These are phyloP conservation scores for Tragopan temminckii DNA, from an alignment of 2,797 vertebrate genomes.

Conservation along the genomic window DNA sequence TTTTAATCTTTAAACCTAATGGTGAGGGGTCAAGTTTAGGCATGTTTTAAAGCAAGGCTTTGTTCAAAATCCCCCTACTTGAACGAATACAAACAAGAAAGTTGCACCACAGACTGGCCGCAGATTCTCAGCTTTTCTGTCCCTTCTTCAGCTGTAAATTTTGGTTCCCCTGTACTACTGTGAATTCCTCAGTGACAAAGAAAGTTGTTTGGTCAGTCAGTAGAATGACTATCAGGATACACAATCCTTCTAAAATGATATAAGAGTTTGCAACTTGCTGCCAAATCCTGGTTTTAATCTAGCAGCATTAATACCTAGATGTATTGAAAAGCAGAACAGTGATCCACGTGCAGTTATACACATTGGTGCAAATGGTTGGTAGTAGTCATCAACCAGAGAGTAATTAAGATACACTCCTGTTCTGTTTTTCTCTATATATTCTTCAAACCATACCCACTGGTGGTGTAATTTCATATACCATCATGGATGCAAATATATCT, in stretches of 20 bases:
- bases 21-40: neutral
- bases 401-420: neutral
- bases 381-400: neutral
- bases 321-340: neutral
- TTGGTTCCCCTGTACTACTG: neutral
- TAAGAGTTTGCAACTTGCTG: neutral
- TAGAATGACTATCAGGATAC: neutral
- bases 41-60: neutral
- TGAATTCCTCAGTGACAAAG: neutral
- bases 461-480: neutral
- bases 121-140: neutral
- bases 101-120: neutral
- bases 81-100: neutral
- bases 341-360: neutral
- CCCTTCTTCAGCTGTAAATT: neutral
- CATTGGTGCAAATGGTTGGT: neutral
- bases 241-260: neutral
- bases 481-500: neutral
- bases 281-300: neutral
- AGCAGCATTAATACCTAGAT: neutral
- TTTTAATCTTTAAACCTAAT: conserved; percentile 14
- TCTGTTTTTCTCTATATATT: neutral
- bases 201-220: neutral
- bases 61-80: neutral
- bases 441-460: neutral